Evolutionary conservation across 2,888 invertebrate genomes (phyloP), one percentile per base, ranked within the genome.

Genomic region (Myopa tessellatipennis): DNA sequence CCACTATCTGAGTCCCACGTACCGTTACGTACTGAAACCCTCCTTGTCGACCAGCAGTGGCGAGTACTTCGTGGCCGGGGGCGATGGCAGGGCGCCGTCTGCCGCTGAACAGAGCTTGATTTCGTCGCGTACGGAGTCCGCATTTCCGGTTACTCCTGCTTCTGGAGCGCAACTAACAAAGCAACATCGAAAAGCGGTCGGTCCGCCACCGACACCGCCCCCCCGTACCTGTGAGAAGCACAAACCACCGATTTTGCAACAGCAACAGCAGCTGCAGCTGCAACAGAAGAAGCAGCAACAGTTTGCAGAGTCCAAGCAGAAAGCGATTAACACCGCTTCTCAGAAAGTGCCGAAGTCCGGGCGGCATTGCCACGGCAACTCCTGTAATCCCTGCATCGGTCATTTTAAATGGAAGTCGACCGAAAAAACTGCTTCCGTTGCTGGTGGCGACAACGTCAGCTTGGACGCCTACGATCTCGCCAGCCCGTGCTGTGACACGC

Each of bases 391-490:
- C 0, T 95, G 95, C 82, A 90, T 94, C 85, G 93, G 93, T 1
- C 90, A 92, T 58, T 89, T 89, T 79, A 84, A 87, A 10, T 89
- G 89, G 84, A 89, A 88, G 78, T 88, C 88, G 0, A 80, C 85
- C 0, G 88, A 88, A 16, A 90, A 90, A 77, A 79, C 86, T 0
- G 79, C 83, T 0, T 73, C 82, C 14, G 76, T 80, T 2, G 77
- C 79, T 2, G 79, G 77, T 85, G 85, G 83, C 2, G 95, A 95
- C 83, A 94, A 93, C 78, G 93, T 93, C 68, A 96, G 95, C 84
- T 90, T 96, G 75, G 96, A 96, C 87, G 96, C 95, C 4, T 96
- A 96, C 83, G 96, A 96, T 86, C 90, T 96, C 71, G 96, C 96
- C 0, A 95, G 95, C 85, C 95, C 95, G 0, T 96, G 96, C 85